phyloP scores from a whole-genome alignment of 2,888 invertebrate genomes.

The Acanthococcus lagerstroemiae region DNA sequence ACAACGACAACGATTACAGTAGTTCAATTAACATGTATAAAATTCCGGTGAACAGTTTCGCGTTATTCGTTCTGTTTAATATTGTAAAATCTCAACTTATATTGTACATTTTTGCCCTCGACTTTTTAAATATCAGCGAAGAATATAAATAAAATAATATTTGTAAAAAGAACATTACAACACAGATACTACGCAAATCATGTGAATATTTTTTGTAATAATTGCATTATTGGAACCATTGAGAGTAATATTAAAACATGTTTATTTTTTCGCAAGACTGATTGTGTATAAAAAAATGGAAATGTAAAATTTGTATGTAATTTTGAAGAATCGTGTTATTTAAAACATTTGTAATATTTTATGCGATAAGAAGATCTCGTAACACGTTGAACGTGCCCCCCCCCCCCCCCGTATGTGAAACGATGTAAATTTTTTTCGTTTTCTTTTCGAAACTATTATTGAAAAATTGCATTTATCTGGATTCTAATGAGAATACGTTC shows the following conservation, averaged over 20 bases:
- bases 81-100: too few relatives aligned
- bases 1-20: too few relatives aligned
- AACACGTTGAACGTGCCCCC: constrained; percentile 7
- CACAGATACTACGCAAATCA: neutral
- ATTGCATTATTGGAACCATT: neutral
- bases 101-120: neutral
- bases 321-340: neutral
- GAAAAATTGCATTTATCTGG: neutral
- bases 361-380: constrained; percentile 7
- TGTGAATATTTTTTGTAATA: constrained; percentile 2
- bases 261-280: constrained; percentile 23
- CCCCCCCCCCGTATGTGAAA: neutral
- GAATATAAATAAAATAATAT: neutral
- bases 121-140: neutral
- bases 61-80: neutral
- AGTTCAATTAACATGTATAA: too few relatives aligned
- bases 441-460: neutral
- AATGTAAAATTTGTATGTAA: constrained; percentile 4
- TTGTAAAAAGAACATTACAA: neutral
- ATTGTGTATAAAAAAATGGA: constrained; percentile 24
- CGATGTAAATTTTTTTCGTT: neutral
- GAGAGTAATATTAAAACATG: neutral
- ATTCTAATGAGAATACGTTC: neutral
- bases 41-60: too few relatives aligned
- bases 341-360: neutral